phyloP scores from a whole-genome alignment of 2,797 vertebrate species.

The Muscicapa striata region DNA sequence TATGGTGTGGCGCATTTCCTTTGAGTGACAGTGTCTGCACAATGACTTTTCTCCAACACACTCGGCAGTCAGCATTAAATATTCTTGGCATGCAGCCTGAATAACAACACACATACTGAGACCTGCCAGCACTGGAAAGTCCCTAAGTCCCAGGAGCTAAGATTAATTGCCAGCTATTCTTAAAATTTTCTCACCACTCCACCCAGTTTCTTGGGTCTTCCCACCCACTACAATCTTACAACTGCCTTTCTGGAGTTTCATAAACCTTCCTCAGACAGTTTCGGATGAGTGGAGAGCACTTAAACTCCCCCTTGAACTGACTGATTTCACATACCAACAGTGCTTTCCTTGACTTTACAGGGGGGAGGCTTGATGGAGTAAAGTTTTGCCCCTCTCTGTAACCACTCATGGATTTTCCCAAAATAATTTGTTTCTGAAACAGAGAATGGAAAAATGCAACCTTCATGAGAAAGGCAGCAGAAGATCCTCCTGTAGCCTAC shows the following conservation, averaged over 20 bases:
- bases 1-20: conserved; percentile 10
- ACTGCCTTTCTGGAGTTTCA: conserved; percentile 47
- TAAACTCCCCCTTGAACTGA: neutral
- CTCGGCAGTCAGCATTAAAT: conserved; percentile 48
- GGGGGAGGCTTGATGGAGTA: neutral
- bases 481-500: neutral
- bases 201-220: conserved; percentile 63
- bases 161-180: conserved; percentile 74
- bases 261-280: conserved; percentile 33
- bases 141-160: conserved; percentile 73
- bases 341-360: neutral
- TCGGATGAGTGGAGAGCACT: conserved; percentile 45
- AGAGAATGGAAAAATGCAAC: neutral
- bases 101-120: conserved; percentile 71
- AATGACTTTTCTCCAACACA: conserved; percentile 67
- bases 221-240: conserved; percentile 48
- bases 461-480: neutral
- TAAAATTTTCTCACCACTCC: conserved; percentile 62
- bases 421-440: neutral
- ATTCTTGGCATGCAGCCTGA: conserved; percentile 65
- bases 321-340: neutral
- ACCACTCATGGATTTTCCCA: neutral
- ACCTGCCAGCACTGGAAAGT: conserved; percentile 74
- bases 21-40: conserved; percentile 53
- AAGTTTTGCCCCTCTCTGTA: neutral